These are phyloP conservation scores for Sorex maritimensis DNA, from an alignment of 2,797 vertebrate species.

Conservation along the genomic window DNA sequence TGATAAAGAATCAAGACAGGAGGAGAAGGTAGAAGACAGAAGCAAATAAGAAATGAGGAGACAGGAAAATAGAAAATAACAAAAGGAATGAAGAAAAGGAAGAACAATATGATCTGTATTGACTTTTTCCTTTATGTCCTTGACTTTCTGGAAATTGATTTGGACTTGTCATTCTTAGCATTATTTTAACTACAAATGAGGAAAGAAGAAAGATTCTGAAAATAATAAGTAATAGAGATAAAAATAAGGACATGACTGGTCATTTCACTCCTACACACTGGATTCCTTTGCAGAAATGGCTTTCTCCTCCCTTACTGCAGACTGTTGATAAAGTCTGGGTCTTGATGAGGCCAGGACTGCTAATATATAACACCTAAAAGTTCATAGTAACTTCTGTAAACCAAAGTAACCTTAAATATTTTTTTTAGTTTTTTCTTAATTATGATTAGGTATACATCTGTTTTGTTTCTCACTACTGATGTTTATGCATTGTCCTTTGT, in stretches of 20 bases:
- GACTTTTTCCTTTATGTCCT: neutral
- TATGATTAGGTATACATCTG: slow-evolving; percentile 16
- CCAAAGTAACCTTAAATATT: no score
- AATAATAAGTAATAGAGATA: no score
- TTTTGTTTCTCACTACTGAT: neutral
- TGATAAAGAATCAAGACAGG: neutral
- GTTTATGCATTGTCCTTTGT: neutral
- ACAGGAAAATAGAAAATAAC: neutral
- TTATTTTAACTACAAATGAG: neutral
- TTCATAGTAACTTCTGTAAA: neutral
- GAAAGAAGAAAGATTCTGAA: no score
- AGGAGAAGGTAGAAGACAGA: neutral
- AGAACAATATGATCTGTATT: neutral
- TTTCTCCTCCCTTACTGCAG: neutral
- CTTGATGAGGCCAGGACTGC: neutral
- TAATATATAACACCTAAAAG: neutral
- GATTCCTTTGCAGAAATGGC: neutral
- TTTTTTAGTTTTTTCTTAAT: slow-evolving; percentile 28
- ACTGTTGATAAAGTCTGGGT: neutral
- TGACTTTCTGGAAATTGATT: neutral
- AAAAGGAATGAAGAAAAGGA: neutral
- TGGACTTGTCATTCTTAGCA: slow-evolving; percentile 12
- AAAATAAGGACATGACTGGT: no score
- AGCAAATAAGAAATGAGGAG: neutral
- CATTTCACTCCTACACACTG: no score